Percentiles rank a stretch among this genome's conserved stretches.
Conservation (phyloP, 2,797 vertebrate species). For the Apogon hyalosoma region DNA sequence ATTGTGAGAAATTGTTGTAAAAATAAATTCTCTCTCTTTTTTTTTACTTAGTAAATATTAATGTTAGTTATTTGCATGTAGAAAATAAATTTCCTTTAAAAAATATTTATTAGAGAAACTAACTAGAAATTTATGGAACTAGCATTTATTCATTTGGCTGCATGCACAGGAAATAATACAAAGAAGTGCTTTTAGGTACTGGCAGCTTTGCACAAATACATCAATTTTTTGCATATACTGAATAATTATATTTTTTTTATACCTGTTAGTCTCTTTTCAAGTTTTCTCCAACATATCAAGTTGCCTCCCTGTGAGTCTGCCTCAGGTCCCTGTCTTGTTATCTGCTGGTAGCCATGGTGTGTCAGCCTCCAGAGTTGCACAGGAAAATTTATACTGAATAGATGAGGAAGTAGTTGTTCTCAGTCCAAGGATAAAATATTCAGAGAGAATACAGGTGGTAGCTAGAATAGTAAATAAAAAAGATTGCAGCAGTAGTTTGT, state of each 20-base stretch:
- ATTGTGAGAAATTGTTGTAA: no score
- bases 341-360: slow-evolving; percentile 46
- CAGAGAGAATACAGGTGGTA: slow-evolving; percentile 19
- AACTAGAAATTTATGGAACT: not conserved
- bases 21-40: no score
- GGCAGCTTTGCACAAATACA: no score
- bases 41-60: no score
- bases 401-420: slow-evolving; percentile 36
- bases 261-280: not conserved
- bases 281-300: not conserved
- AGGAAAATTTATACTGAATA: slow-evolving; percentile 22
- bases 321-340: slow-evolving; percentile 1
- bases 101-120: no score
- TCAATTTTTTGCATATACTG: no score
- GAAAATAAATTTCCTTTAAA: no score
- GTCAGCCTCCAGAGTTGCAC: slow-evolving; percentile 10
- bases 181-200: no score
- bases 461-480: slow-evolving; percentile 14
- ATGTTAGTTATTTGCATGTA: no score
- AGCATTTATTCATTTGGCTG: not conserved
- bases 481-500: not conserved
- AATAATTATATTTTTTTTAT: no score
- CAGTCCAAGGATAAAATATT: slow-evolving; percentile 5
- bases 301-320: not conserved
- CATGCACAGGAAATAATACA: no score